Conservation (phyloP, 1,140 invertebrate genomes). For the Saccostrea glomerata region DNA sequence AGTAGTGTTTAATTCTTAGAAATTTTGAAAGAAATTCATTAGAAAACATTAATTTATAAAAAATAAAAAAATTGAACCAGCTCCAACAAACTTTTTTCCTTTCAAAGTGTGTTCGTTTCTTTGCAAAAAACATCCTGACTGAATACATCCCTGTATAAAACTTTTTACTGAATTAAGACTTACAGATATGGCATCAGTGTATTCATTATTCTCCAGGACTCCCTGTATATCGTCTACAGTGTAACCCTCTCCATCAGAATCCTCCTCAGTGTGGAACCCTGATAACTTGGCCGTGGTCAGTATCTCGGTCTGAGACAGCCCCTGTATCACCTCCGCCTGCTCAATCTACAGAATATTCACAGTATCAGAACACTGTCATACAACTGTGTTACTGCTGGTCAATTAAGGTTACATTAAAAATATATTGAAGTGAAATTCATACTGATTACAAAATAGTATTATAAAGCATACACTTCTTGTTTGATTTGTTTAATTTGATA, state of each 20-base stretch:
- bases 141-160: not conserved
- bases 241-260: not conserved
- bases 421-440: too few relatives aligned
- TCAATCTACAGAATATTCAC: not conserved
- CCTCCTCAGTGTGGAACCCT: not conserved
- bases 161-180: not conserved
- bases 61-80: too few relatives aligned
- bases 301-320: not conserved
- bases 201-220: not conserved
- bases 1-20: too few relatives aligned
- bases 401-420: too few relatives aligned
- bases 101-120: too few relatives aligned
- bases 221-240: slow-evolving; percentile 1
- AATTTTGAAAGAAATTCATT: too few relatives aligned
- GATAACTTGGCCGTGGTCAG: not conserved
- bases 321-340: not conserved
- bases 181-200: not conserved
- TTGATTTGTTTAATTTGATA: too few relatives aligned
- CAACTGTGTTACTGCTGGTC: not conserved
- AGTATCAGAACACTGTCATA: not conserved
- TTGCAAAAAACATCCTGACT: too few relatives aligned
- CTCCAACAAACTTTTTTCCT: too few relatives aligned
- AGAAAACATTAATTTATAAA: too few relatives aligned
- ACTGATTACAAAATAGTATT: too few relatives aligned
- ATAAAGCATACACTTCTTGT: too few relatives aligned